These are phyloP conservation scores for Chelonia mydas DNA, from an alignment of 2,797 vertebrate genomes.

Conservation along the genomic window DNA sequence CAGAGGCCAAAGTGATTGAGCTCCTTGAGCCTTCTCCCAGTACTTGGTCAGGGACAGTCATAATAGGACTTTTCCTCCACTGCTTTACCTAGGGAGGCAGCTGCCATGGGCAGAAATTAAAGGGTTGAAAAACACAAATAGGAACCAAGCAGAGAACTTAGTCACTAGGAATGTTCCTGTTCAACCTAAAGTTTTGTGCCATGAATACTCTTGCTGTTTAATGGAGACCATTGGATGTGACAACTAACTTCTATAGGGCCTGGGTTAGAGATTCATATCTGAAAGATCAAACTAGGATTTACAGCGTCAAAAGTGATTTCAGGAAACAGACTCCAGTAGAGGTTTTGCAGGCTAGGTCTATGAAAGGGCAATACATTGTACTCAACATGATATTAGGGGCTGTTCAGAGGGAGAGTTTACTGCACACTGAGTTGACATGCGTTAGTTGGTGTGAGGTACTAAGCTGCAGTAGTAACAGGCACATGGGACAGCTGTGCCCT, in stretches of 20 bases:
- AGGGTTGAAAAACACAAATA: neutral
- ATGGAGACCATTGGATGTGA: neutral
- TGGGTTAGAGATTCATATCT: neutral
- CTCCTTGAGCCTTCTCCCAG: neutral
- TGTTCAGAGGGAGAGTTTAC: no score
- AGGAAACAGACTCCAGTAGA: neutral
- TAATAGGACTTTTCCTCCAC: rapidly evolving
- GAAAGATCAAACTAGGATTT: neutral
- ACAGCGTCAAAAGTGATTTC: neutral
- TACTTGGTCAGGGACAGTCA: neutral
- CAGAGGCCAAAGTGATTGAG: neutral
- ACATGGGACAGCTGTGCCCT: no score
- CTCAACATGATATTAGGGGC: no score
- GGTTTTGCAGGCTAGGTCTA: neutral
- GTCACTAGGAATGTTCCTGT: neutral
- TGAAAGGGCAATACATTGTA: no score
- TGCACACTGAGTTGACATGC: no score
- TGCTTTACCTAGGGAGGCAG: neutral
- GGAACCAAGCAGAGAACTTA: neutral
- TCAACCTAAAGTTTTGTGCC: neutral
- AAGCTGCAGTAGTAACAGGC: no score
- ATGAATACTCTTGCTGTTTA: neutral
- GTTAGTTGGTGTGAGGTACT: no score
- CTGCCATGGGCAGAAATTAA: neutral
- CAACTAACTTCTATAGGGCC: neutral